Evolutionary conservation across 2,888 invertebrate genomes (phyloP), one percentile per base, ranked within the genome.

Genomic region (Eupelmus urozonus): DNA sequence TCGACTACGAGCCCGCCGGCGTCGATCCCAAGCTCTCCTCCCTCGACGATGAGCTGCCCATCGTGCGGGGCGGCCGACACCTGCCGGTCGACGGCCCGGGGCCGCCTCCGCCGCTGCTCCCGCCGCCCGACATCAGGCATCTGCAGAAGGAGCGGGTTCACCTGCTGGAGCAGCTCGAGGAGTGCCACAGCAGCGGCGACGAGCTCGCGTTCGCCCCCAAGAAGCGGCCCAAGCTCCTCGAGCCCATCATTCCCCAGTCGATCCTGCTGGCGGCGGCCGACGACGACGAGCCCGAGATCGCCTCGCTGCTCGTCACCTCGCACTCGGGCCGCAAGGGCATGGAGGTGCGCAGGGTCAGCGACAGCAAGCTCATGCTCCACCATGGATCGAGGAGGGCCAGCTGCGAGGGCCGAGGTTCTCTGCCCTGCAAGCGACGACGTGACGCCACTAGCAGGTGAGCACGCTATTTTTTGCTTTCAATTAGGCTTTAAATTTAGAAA

Each of bases 131-230:
- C 88, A 93, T 94, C 83, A 90, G 94, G 84, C 92, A 93, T 85
- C 90, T 94, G 82, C 94, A 94, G 87, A 94, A 94, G 87, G 94
- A 94, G 87, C 91, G 94, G 67, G 93, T 93, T 65, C 93, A 93
- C 86, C 91, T 94, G 78, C 90, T 94, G 82, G 94, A 94, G 88
- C 94, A 94, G 87, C 91, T 93, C 85, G 93, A 94, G 86, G 94
- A 94, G 85, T 93, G 93, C 63, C 78, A 76, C 76, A 80, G 80
- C 88, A 93, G 93, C 86, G 94, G 94, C 80, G 94, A 94, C 88
- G 94, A 94, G 87, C 86, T 86, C 49, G 86, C 85, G 55, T 92
- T 93, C 82, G 92, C 92, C 83, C 93, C 94, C 78, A 93, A 93
- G 86, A 94, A 94, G 88, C 92, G 94, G 79, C 90, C 92, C 80